Evolutionary conservation across 2,888 invertebrate genomes (phyloP).

Genomic region (Amphipyra tragopoginis): DNA sequence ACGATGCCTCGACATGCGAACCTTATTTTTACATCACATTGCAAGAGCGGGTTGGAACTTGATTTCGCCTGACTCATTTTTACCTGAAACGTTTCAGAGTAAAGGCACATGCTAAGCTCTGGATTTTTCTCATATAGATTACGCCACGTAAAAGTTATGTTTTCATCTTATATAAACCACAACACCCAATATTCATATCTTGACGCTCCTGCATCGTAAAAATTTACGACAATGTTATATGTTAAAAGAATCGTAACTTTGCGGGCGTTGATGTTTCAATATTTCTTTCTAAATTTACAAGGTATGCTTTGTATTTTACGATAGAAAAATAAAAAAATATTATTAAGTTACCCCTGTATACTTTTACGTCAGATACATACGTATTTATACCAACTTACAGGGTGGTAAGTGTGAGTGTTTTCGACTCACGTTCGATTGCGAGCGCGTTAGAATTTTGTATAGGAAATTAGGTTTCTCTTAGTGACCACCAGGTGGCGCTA

Average conservation of each 20-base stretch:
- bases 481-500: too few relatives aligned
- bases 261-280: conserved; percentile 63
- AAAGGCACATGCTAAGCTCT: conserved; percentile 8
- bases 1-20: not conserved
- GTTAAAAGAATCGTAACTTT: conserved; percentile 66
- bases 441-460: too few relatives aligned
- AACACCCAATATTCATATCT: conserved; percentile 67
- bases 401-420: too few relatives aligned
- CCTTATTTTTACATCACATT: not conserved
- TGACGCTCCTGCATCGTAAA: conserved; percentile 66
- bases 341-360: conserved; percentile 29
- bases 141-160: conserved; percentile 57
- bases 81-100: conserved; percentile 30
- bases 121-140: conserved; percentile 26
- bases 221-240: conserved; percentile 68
- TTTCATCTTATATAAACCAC: conserved; percentile 66
- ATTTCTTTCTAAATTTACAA: conserved; percentile 57
- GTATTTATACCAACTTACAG: conserved; percentile 25
- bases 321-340: conserved; percentile 39
- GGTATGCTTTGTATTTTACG: conserved; percentile 43
- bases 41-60: not conserved
- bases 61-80: conserved; percentile 33
- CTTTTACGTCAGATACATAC: conserved; percentile 21
- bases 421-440: too few relatives aligned
- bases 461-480: too few relatives aligned